Percentiles rank a stretch among this genome's conserved stretches.
These are phyloP conservation scores for Brienomyrus brachyistius DNA, from an alignment of 2,113 vertebrate genomes.

Conservation along the genomic window DNA sequence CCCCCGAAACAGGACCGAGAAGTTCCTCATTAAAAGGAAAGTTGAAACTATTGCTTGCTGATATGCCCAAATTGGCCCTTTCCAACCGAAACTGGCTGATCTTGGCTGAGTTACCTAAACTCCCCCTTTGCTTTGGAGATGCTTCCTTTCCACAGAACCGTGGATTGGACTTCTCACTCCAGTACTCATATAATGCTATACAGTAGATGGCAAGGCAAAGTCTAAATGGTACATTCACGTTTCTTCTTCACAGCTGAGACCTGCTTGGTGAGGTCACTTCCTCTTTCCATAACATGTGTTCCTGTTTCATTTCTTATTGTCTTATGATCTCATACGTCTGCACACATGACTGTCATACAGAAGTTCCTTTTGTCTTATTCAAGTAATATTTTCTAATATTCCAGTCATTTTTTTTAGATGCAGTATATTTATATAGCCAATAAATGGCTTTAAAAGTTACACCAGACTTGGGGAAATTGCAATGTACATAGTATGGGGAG, in stretches of 20 bases:
- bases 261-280: not conserved
- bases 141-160: not conserved
- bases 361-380: not conserved
- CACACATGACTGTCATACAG: not conserved
- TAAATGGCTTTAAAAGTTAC: not conserved
- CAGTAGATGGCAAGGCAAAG: not conserved
- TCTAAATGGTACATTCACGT: not conserved
- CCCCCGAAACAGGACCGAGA: not conserved
- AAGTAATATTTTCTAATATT: not conserved
- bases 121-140: not conserved
- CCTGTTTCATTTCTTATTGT: not conserved
- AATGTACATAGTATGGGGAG: not conserved
- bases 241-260: not conserved
- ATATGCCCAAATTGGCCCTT: not conserved
- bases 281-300: not conserved
- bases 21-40: not conserved
- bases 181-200: not conserved
- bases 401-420: not conserved
- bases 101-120: not conserved
- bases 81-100: not conserved
- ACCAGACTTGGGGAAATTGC: not conserved
- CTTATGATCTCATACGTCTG: not conserved
- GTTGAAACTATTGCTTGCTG: not conserved
- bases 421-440: not conserved
- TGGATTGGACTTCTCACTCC: not conserved